Conservation (phyloP, 2,888 invertebrate genomes). For the Pyrrhia umbra region DNA sequence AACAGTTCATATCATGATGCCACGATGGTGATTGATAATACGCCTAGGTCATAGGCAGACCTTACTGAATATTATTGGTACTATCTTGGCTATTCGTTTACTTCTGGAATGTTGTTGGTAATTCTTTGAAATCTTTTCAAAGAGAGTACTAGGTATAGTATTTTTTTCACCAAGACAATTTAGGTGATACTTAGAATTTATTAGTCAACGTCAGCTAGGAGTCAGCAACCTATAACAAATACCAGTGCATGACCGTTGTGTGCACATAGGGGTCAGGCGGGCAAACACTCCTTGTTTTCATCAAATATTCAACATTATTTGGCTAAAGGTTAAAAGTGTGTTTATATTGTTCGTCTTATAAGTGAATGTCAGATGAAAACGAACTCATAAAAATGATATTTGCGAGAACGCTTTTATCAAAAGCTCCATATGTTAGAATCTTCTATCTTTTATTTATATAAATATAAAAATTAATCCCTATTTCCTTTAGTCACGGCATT, state of each 20-base stretch:
- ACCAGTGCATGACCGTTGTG: not conserved
- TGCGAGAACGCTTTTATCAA: no score
- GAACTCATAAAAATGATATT: not conserved
- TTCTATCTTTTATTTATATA: not conserved
- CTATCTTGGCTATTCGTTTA: no score
- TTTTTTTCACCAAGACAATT: not conserved
- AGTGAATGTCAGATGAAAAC: not conserved
- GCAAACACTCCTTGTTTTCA: slow-evolving; percentile 2
- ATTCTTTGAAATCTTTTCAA: no score
- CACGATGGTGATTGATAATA: not conserved
- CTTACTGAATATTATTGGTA: not conserved
- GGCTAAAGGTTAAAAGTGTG: no score
- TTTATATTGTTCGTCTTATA: not conserved
- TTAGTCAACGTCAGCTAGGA: slow-evolving; percentile 8
- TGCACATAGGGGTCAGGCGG: slow-evolving; percentile 11
- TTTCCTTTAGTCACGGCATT: no score
- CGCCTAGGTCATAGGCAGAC: not conserved
- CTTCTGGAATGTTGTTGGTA: no score
- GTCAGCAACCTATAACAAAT: not conserved
- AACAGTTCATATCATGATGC: no score
- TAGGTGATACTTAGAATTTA: not conserved
- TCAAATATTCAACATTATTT: not conserved
- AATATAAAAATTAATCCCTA: no score
- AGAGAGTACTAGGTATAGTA: no score
- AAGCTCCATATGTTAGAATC: no score